Base-by-base conservation (phyloP, 2,888 invertebrate genomes). In the Hecatera dysodea region DNA sequence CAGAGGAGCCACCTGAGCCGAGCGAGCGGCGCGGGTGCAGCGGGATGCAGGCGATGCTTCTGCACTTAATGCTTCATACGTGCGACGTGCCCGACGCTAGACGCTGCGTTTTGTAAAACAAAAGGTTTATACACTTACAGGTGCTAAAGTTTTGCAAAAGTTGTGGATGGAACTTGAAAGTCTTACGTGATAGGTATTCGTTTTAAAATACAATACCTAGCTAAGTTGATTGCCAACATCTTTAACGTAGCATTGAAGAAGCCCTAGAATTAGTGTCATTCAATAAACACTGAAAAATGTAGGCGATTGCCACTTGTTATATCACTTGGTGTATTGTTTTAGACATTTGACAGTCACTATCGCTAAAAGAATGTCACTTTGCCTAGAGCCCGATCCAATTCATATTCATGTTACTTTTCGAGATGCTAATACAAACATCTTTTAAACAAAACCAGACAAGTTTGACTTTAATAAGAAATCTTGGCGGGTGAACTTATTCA, bases 1-100 rank as follows among this genome's bases (percentile, higher is more conserved):
- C 87, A 74, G 65, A 65, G 75, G 89, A 90, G 89, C 90, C 94
- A 93, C 93, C 93, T 93, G 95, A 95, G 89, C 91, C 78, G 95
- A 94, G 89, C 90, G 55, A 53, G 53, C 53, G 15, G 39, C 39
- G 89, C 90, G 53, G 29, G 53, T 19, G 53, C 36, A 36, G 55
- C 79, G 85, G 89, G 90, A 90, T 89, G 86, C 87, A 84, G 85
- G 75, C 68, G 85, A 72, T 76, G 82, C 69, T 81, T 59, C 84
- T 84, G 80, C 76, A 68, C 72, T 89, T 93, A 93, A 92, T 93
- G 90, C 90, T 89, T 88, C 90, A 90, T 91, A 91, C 91, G 92
- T 91, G 91, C 85, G 90, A 89, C 91, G 90, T 90, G 90, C 88
- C 81, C 74, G 80, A 78, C 78, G 70, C 79, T 82, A 84, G 76